phyloP scores from a whole-genome alignment of 64 coral and sea anemone species.

The Platygyra sinensis region DNA sequence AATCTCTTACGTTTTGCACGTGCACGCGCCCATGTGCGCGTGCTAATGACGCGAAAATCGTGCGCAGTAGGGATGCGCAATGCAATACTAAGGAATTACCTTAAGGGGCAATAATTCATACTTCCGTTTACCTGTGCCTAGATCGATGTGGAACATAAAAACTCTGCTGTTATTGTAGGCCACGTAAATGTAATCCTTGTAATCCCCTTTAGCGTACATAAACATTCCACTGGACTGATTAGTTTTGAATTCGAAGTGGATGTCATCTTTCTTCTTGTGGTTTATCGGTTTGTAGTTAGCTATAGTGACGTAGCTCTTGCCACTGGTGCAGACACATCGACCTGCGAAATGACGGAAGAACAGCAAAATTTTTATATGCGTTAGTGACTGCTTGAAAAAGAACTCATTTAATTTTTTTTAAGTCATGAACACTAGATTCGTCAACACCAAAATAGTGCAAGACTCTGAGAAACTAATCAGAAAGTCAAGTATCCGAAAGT shows the following conservation, averaged over 20 bases:
- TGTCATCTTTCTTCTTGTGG: conserved; percentile 24
- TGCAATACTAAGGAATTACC: too few relatives aligned
- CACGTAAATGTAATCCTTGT: conserved; percentile 59
- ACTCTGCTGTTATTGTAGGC: conserved; percentile 48
- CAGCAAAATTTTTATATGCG: too few relatives aligned
- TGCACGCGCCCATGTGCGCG: too few relatives aligned
- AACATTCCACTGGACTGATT: conserved; percentile 33
- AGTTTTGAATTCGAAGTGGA: conserved; percentile 62
- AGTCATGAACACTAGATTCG: too few relatives aligned
- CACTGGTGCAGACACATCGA: conserved; percentile 50
- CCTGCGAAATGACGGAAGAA: neutral
- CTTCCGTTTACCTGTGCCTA: conserved; percentile 64
- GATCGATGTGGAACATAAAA: conserved; percentile 57
- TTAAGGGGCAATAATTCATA: too few relatives aligned
- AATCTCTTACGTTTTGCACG: too few relatives aligned
- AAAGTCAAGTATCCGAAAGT: too few relatives aligned
- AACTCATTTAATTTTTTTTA: too few relatives aligned
- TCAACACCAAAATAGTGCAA: too few relatives aligned
- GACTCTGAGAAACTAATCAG: too few relatives aligned
- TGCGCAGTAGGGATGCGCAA: too few relatives aligned
- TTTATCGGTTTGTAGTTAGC: conserved; percentile 47
- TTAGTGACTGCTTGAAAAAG: neutral
- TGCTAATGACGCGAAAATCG: too few relatives aligned
- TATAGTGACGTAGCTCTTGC: conserved; percentile 47
- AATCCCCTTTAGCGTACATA: conserved; percentile 50